Evolutionary conservation across 2,113 vertebrate genomes (phyloP), one percentile per base, ranked within the genome.

Genomic region (Vulpes ferrilata): DNA sequence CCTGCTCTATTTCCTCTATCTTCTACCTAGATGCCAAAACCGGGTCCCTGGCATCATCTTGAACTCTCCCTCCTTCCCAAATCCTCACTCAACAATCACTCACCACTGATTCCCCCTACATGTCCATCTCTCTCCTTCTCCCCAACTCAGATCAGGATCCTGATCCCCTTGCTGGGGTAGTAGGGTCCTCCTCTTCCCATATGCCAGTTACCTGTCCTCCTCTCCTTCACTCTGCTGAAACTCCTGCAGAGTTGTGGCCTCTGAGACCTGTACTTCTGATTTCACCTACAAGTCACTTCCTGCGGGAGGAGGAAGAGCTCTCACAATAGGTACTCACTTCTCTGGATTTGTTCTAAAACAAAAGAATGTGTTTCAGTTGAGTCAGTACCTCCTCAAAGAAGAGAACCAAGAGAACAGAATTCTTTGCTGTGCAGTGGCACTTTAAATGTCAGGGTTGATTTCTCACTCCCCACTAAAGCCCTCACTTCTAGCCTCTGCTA

Each of bases 121-220:
- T 2, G 6, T 12, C n/a, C 30, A 15, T 69, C 32, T 19, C 7
- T 3, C 32, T 17, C 16, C 16, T 32, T 8, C 0, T 16, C 16
- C 6, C 16, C 32, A 32, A 16, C 27, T 51, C 71, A 82, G 30
- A 67, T 11, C 22, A 23, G 74, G 23, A 25, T 53, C 27, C 30
- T 2, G 23, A 82, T 2, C n/a, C 57, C 62, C 69, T 17, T 32
- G 2, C 7, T 4, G 0, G 35, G n/a, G 11, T 19, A 0, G 74
- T 9, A 43, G 38, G 71, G 2, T 5, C 1, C 0, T 27, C 25
- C 27, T 78, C 53, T n/a, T 38, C 55, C 32, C 6, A 57, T 11
- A 32, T 0, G 7, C 25, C 12, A 23, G 57, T 20, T 65, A 17
- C 11, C 19, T 53, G 1, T 59, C 48, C 38, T 1, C 12, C 9